phyloP scores from a whole-genome alignment of 2,113 vertebrate species.

The Lepidiolamprologus cunningtoni region DNA sequence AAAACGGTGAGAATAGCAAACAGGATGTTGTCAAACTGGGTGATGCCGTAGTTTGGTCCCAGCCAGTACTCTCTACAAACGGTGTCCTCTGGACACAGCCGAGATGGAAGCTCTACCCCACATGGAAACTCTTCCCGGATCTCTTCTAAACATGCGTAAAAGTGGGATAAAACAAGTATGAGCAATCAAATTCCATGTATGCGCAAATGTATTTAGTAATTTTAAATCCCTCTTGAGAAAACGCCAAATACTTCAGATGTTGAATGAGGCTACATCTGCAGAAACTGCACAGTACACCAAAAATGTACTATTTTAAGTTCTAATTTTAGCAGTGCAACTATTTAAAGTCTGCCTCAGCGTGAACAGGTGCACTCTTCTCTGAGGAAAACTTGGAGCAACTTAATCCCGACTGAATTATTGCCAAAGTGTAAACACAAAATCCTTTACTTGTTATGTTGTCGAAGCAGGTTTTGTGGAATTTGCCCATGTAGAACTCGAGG shows the following conservation, averaged over 20 bases:
- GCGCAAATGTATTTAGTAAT: not conserved
- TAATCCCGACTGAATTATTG: not conserved
- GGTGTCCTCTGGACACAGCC: slow-evolving; percentile 83
- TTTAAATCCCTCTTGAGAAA: not conserved
- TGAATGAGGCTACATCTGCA: not conserved
- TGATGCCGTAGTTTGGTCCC: slow-evolving; percentile 91
- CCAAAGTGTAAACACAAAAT: not conserved
- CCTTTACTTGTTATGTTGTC: slow-evolving; percentile 79
- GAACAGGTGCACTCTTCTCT: not conserved
- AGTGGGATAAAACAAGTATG: not conserved
- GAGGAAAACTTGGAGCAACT: not conserved
- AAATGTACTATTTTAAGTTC: not conserved
- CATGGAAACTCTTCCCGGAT: slow-evolving; percentile 86
- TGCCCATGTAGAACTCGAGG: slow-evolving; percentile 95
- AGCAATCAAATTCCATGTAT: not conserved
- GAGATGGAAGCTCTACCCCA: slow-evolving; percentile 76
- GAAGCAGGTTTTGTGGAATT: slow-evolving; percentile 91
- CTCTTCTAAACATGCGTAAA: slow-evolving; percentile 68
- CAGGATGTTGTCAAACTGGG: slow-evolving; percentile 95
- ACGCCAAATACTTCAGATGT: not conserved
- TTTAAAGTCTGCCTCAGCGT: not conserved
- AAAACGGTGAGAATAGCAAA: slow-evolving; percentile 93
- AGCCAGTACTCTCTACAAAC: slow-evolving; percentile 83
- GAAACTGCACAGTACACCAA: not conserved
- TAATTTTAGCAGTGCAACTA: not conserved